A percentile compares a stretch with the other conserved stretches of the same genome.
phyloP scores from a whole-genome alignment of 2,797 vertebrate species.

The Capromys pilorides region DNA sequence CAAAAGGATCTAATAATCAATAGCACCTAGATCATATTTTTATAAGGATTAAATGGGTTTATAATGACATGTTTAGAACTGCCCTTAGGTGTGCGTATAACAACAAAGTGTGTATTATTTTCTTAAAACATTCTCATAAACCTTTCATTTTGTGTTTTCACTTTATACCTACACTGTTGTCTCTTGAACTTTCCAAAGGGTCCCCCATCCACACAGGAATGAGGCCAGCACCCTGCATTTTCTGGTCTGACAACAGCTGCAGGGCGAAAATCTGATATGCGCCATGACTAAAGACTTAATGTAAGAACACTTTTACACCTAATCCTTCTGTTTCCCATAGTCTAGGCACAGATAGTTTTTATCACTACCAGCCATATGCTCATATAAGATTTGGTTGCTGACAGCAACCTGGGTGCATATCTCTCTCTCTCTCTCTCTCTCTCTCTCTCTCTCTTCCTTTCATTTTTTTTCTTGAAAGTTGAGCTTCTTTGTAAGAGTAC shows the following conservation, averaged over 20 bases:
- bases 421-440: too few species aligned
- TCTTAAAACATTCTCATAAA: background rate
- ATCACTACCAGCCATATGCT: background rate
- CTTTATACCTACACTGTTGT: background rate
- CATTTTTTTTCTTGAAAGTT: background rate
- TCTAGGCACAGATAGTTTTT: background rate
- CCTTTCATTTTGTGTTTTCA: background rate
- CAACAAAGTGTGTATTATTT: background rate
- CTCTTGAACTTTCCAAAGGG: background rate
- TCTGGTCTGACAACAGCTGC: slow-evolving; percentile 3
- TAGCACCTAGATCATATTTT: background rate
- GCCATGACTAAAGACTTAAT: background rate
- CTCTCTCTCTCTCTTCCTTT: too few species aligned
- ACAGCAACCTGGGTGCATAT: background rate
- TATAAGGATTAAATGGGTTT: background rate
- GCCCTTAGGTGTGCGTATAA: rapidly evolving
- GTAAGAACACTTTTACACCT: slow-evolving; percentile 10
- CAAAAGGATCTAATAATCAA: background rate
- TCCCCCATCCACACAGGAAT: background rate
- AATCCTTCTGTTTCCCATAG: background rate
- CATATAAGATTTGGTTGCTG: too few species aligned
- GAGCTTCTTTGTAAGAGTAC: background rate
- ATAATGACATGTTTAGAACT: background rate
- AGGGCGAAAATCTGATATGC: background rate
- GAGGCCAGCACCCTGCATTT: background rate